Base-by-base conservation (phyloP, 2,888 invertebrate species). In the Cerastoderma edule region DNA sequence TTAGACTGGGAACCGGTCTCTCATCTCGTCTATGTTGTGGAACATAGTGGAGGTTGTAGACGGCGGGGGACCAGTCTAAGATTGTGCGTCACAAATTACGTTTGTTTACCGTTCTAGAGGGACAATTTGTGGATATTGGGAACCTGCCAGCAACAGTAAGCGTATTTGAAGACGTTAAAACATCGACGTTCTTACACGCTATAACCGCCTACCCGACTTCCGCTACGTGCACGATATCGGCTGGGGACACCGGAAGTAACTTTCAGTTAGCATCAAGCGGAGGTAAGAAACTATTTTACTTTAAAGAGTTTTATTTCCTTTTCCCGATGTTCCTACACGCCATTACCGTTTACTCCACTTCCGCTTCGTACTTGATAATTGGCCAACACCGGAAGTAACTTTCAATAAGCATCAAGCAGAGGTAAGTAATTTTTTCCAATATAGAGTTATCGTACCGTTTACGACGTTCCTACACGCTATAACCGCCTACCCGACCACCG, bases 121-220 rank as follows among this genome's bases (percentile, higher is more conserved):
- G 50, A 19, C 66, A 67, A 10, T 68, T 66, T 44, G 64, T 81
- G 6, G 80, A 77, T 35, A 72, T 81, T 3, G 72, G 75, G 0
- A 76, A 78, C 56, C 63, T 82, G 4, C 81, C 81, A 8, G 75
- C 70, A 1, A 74, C 68, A 3, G 67, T 60, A 27, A 64, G 67
- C 19, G 56, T 82, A 1, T 71, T 72, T 48, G 75, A 75, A 44
- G 77, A 78, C n/a, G 60, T 64, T 8, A 24, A 56, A 4, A 28
- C 53, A 6, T n/a, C 65, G 10, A 69, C 66, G 32, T 73, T 69
- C 19, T 54, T 80, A 1, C 68, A 65, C 72, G 68, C 68, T 50
- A 27, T 76, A 3, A 30, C n/a, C 30, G 50, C 64, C n/a, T 76
- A 71, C 24, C 54, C 63, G 50, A 33, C 48, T 0, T 24, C 60